Conservation (phyloP, 2,113 vertebrate genomes). For the Cephalopholis sonnerati region DNA sequence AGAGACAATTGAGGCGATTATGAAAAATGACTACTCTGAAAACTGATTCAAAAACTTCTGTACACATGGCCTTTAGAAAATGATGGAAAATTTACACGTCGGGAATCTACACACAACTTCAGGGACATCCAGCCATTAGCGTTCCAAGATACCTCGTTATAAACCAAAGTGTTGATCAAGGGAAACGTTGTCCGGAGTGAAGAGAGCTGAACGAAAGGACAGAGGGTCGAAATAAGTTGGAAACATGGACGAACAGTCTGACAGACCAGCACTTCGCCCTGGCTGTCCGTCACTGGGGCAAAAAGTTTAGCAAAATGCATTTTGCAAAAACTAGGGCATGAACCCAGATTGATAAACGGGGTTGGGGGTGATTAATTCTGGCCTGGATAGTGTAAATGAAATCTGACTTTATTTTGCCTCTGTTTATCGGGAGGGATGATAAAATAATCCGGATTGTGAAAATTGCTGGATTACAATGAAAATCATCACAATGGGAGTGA, state of each 20-base stretch:
- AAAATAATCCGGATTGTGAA: slow-evolving; percentile 81
- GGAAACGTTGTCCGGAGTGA: not conserved
- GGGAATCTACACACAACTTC: not conserved
- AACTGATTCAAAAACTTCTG: too few relatives aligned
- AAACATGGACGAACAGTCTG: not conserved
- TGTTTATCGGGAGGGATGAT: slow-evolving; percentile 74
- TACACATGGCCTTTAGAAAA: too few relatives aligned
- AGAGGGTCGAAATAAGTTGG: not conserved
- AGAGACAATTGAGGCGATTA: too few relatives aligned
- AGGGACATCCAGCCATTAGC: not conserved
- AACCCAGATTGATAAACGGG: slow-evolving; percentile 41
- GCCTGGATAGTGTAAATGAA: slow-evolving; percentile 73
- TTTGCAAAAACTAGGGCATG: slow-evolving; percentile 49
- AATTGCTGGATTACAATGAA: slow-evolving; percentile 81
- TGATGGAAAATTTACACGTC: not conserved
- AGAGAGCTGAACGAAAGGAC: not conserved
- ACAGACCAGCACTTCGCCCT: not conserved
- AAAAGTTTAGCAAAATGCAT: slow-evolving; percentile 26
- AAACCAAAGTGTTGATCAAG: not conserved
- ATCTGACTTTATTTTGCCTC: slow-evolving; percentile 68
- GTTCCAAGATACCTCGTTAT: not conserved
- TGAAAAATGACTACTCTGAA: too few relatives aligned
- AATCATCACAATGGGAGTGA: slow-evolving; percentile 74
- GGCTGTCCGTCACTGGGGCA: not conserved
- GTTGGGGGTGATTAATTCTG: slow-evolving; percentile 65